Conservation (phyloP, 1,140 invertebrate genomes). For the Rhagoletis zephyria region DNA sequence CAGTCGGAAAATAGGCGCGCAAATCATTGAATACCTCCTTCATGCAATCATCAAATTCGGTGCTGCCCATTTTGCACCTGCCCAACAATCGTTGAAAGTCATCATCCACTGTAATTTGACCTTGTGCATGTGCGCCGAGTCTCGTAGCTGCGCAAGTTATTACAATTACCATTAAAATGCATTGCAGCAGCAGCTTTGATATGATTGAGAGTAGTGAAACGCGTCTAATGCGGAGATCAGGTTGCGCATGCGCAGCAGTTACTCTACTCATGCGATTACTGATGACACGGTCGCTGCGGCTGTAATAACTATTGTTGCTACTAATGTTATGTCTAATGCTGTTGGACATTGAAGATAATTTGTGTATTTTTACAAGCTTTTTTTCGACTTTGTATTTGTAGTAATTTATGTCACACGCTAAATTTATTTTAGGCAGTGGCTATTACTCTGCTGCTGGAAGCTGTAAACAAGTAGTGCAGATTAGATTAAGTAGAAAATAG, state of each 20-base stretch:
- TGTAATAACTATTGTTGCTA: not conserved
- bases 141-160: conserved; percentile 34
- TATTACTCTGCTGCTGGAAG: not conserved
- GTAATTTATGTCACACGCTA: not conserved
- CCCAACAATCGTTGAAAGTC: conserved; percentile 73
- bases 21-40: conserved; percentile 82
- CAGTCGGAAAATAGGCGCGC: conserved; percentile 81
- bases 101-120: conserved; percentile 62
- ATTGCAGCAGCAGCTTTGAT: conserved; percentile 33
- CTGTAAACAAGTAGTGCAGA: not conserved
- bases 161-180: conserved; percentile 24
- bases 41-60: conserved; percentile 82
- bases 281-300: not conserved
- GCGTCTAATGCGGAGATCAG: conserved; percentile 1
- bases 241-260: conserved; percentile 6
- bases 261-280: not conserved
- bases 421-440: not conserved
- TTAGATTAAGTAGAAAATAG: no score
- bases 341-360: conserved; percentile 19
- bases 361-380: not conserved
- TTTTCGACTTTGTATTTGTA: no score
- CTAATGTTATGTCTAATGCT: not conserved
- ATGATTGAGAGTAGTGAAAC: conserved; percentile 28
- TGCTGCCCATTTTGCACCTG: conserved; percentile 77
- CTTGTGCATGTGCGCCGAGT: conserved; percentile 27